Conservation (phyloP, 1,140 invertebrate species). For the Varroa destructor region DNA sequence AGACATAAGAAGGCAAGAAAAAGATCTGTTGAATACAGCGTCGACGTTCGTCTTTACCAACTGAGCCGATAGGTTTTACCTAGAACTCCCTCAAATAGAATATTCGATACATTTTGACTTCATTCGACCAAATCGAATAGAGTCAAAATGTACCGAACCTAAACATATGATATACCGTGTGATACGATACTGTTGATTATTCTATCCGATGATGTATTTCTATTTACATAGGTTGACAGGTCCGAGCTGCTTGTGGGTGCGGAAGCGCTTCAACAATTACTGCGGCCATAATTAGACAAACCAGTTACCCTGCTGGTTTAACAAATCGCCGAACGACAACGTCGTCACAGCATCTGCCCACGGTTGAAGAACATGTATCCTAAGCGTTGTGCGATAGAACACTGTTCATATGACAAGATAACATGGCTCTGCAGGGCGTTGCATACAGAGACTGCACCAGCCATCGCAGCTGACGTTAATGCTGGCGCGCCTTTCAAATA, state of each 20-base stretch:
- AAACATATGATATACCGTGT: too few relatives aligned
- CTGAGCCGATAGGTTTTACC: too few relatives aligned
- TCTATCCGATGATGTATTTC: too few relatives aligned
- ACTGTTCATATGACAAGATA: constrained; percentile 67
- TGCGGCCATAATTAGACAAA: constrained; percentile 73
- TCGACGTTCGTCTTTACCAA: too few relatives aligned
- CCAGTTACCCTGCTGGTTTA: constrained; percentile 70
- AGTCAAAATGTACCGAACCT: too few relatives aligned
- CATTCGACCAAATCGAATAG: too few relatives aligned
- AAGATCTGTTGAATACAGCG: too few relatives aligned
- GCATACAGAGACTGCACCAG: constrained; percentile 78
- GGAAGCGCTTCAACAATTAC: constrained; percentile 65
- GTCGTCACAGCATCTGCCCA: constrained; percentile 65
- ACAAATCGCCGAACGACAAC: constrained; percentile 64
- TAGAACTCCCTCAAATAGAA: too few relatives aligned
- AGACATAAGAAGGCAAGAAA: too few relatives aligned
- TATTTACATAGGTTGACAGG: constrained; percentile 56
- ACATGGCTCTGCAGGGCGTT: constrained; percentile 76
- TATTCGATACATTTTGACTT: too few relatives aligned
- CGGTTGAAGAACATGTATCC: constrained; percentile 69
- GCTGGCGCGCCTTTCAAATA: constrained; percentile 69
- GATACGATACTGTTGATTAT: too few relatives aligned
- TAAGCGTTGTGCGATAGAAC: constrained; percentile 75
- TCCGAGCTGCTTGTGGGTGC: constrained; percentile 75
- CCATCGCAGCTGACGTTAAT: constrained; percentile 51